phyloP scores from a whole-genome alignment of 2,113 vertebrate genomes.

The Anoplopoma fimbria region DNA sequence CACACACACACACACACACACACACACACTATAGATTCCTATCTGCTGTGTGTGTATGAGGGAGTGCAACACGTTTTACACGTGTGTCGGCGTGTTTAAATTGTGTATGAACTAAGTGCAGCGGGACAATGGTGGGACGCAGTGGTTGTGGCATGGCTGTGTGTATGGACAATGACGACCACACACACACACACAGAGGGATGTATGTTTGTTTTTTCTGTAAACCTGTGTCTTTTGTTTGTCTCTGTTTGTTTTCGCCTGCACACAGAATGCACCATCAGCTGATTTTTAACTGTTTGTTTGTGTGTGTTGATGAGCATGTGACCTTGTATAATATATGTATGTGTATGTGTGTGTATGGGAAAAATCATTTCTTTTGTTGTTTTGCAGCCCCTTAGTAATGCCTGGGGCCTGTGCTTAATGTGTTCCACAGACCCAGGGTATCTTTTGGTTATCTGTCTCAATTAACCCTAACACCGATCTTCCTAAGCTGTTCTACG shows the following conservation, averaged over 20 bases:
- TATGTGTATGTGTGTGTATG: neutral
- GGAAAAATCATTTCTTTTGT: neutral
- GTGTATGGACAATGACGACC: conserved; percentile 12
- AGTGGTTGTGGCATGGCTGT: conserved; percentile 18
- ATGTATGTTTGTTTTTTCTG: conserved; percentile 36
- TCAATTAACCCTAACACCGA: no score
- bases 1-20: conserved; percentile 30
- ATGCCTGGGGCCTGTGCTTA: neutral
- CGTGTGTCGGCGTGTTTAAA: conserved; percentile 64
- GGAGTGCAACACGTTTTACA: conserved; percentile 59
- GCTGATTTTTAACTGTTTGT: conserved; percentile 43
- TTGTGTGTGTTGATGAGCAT: neutral
- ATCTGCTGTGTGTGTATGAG: conserved; percentile 43
- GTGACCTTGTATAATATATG: neutral
- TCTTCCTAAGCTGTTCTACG: no score
- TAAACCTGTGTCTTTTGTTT: conserved; percentile 39
- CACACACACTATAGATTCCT: conserved; percentile 54
- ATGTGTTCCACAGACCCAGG: neutral
- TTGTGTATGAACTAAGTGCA: conserved; percentile 56
- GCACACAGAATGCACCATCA: conserved; percentile 31
- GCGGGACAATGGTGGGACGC: conserved; percentile 69
- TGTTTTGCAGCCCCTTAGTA: neutral
- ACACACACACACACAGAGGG: conserved; percentile 20
- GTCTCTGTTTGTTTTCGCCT: conserved; percentile 30
- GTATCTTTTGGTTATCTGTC: neutral